These are phyloP conservation scores for Callocephalon fimbriatum DNA, from an alignment of 2,113 vertebrate species.

Conservation along the genomic window DNA sequence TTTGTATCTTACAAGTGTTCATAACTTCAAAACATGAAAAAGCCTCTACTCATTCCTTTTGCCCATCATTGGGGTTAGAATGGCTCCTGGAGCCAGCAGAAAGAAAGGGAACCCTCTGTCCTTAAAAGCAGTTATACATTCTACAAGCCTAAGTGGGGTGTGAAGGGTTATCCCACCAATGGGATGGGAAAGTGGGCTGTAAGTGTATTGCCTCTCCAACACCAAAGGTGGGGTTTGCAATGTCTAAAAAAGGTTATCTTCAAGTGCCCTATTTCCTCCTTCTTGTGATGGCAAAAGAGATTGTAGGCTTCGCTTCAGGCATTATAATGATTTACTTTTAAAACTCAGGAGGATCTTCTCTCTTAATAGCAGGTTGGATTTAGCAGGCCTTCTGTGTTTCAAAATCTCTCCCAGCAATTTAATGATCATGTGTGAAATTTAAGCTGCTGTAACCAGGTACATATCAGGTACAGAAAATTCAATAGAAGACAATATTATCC, in stretches of 20 bases:
- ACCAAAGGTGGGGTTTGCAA: background rate
- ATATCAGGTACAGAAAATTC: background rate
- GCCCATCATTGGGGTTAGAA: background rate
- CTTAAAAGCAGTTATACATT: background rate
- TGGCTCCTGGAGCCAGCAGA: background rate
- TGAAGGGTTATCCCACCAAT: background rate
- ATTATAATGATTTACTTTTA: background rate
- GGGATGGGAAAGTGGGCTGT: background rate
- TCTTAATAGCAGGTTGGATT: background rate
- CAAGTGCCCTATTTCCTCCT: background rate
- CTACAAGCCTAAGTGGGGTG: fast-evolving
- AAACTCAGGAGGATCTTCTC: background rate
- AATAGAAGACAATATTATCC: background rate
- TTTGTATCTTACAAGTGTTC: background rate
- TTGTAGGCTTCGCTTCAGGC: background rate
- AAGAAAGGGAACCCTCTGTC: background rate
- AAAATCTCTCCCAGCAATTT: background rate
- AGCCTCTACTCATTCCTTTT: background rate
- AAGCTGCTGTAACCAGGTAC: background rate
- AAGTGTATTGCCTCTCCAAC: background rate
- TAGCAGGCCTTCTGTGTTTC: background rate
- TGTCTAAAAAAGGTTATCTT: background rate
- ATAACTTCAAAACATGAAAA: background rate
- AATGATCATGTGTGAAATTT: background rate
- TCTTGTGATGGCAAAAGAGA: background rate